Evolutionary conservation across 2,888 invertebrate genomes (phyloP), one percentile per base, ranked within the genome.

Genomic region (Drosophila pseudotalamancana): DNA sequence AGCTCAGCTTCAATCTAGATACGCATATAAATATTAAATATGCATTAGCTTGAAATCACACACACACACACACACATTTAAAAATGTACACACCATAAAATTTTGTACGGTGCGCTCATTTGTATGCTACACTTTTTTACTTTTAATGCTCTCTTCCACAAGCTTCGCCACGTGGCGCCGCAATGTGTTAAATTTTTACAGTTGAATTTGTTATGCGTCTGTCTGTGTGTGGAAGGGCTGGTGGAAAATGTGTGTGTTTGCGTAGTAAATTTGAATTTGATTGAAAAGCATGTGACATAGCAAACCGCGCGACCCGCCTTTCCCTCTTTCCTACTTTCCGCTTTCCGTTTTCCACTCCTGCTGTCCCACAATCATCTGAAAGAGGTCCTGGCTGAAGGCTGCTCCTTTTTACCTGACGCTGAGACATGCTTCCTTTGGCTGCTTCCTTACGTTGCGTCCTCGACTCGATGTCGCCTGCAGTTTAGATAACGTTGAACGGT

Each of bases 161-260:
- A 60, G 43, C 65, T 43, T 37, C 25, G 49, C 64, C 79, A 84
- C 79, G 79, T 82, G 84, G 67, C 67, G 68, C 51, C 77, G 77
- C 76, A 88, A 88, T 81, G 88, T 89, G 87, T 89, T 89, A 84
- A 87, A 87, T 88, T 88, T 88, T 84, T 84, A 88, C 88, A 87
- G 84, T 88, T 89, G 88, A 87, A 88, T 89, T 84, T 87, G 73
- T 67, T 65, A 59, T 72, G 57, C 72, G 40, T 23, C 31, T 37
- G 43, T 35, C 31, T 57, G 16, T 39, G 29, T 34, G 9, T 53
- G 12, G 64, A 32, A 68, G 46, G 55, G 4, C 35, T 11, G 27
- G 29, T 45, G 35, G 16, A 57, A 48, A 39, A 35, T 56, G 37
- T 56, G 55, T 61, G 66, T 67, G 55, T 65, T 34, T 55, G 70